Evolutionary conservation across 2,113 vertebrate genomes (phyloP).

Genomic region (Phalacrocorax aristotelis): DNA sequence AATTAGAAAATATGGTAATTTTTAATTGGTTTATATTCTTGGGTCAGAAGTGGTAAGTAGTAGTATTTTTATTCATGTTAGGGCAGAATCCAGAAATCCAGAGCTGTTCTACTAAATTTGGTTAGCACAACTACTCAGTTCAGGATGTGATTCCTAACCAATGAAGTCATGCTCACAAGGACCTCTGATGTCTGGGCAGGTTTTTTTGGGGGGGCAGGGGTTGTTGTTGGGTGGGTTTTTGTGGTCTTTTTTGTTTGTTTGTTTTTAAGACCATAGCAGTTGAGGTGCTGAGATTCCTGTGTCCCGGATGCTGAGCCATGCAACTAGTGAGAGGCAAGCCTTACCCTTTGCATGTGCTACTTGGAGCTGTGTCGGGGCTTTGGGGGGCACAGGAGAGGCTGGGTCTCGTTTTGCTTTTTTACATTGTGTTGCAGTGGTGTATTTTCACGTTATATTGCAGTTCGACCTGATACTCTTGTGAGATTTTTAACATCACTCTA

Average conservation of each 20-base stretch:
- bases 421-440: neutral
- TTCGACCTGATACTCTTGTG: neutral
- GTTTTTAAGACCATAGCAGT: neutral
- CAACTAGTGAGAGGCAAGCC: neutral
- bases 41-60: neutral
- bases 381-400: no score
- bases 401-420: neutral
- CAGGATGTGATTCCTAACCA: neutral
- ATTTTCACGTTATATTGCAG: neutral
- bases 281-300: neutral
- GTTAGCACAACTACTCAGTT: neutral
- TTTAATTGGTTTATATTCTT: neutral
- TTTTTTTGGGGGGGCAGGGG: accelerated
- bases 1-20: neutral
- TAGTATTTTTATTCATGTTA: neutral
- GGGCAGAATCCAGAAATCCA: neutral
- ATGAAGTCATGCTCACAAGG: neutral
- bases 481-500: neutral
- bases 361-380: neutral
- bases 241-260: neutral
- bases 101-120: neutral
- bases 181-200: neutral
- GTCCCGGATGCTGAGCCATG: neutral
- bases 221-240: neutral
- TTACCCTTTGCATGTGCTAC: accelerated